Evolutionary conservation across 1,140 invertebrate species (phyloP).

Genomic region (Plutomurus gul): DNA sequence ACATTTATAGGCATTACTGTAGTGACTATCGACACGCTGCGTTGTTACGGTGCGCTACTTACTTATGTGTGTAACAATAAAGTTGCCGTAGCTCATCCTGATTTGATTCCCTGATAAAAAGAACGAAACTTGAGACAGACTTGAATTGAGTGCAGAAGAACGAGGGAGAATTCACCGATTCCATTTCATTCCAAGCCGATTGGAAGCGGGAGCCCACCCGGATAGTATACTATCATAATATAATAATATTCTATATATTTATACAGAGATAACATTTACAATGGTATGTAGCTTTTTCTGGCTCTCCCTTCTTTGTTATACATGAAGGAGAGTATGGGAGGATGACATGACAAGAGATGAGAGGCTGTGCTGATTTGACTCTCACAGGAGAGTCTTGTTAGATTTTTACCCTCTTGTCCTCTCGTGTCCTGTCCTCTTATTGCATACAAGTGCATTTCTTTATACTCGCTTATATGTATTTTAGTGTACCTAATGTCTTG

Average conservation of each 20-base stretch:
- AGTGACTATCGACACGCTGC: no score
- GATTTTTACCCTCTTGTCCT: not conserved
- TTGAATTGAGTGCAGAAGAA: no score
- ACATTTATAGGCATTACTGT: no score
- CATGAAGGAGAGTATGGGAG: no score
- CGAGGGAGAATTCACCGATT: slow-evolving; percentile 4
- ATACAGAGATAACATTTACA: not conserved
- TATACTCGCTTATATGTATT: not conserved
- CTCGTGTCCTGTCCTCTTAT: not conserved
- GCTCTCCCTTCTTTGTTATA: not conserved
- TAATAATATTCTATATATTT: not conserved
- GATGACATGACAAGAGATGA: slow-evolving; percentile 28
- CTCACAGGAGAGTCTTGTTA: slow-evolving; percentile 25
- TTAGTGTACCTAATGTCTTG: not conserved
- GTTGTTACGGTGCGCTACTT: no score
- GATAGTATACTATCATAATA: not conserved
- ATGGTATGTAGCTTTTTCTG: not conserved
- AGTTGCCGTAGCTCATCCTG: slow-evolving; percentile 15
- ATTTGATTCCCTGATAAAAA: slow-evolving; percentile 10
- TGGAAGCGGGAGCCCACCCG: slow-evolving; percentile 4
- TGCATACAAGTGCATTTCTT: not conserved
- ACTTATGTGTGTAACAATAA: not conserved
- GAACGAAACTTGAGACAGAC: not conserved
- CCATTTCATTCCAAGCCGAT: slow-evolving; percentile 23
- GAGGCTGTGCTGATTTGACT: slow-evolving; percentile 21